Base-by-base conservation (phyloP, 2,888 invertebrate genomes). In the Amitus sp. region DNA sequence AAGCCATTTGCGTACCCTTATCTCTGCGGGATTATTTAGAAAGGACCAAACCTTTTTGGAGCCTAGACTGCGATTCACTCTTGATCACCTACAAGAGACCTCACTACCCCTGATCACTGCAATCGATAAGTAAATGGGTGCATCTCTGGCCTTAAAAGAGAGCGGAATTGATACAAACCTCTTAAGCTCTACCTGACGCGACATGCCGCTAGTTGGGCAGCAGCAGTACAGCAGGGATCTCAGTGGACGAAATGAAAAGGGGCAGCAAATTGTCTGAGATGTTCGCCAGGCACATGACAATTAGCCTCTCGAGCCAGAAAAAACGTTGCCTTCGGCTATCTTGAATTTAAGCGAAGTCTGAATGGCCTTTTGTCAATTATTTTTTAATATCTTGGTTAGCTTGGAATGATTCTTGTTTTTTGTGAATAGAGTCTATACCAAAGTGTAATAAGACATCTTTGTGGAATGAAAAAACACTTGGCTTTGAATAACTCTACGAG, bases 141-240 rank as follows among this genome's bases (percentile, higher is more conserved):
- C 18, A n/a, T n/a, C n/a, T n/a, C 12, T 17, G 9, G 20, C 28
- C 6, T 18, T 56, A 7, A 13, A 0, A 0, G 17, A 19, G 4
- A 39, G 43, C n/a, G 50, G 50, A 1, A 50, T 50, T n/a, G 50
- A 56, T 7, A 28, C 56, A 6, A 17, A 28, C 23, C 1, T 12
- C 23, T 50, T 10, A 28, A 18, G n/a, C 20, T 39, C 0, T 15
- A 60, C 13, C 46, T 46, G n/a, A 54, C 54, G 7, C 12, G 47
- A 2, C 53, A 53, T 15, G 54, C 59, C 0, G 18, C 40, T 5
- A 49, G 49, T 1, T 60, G 47, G 1, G 46, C 49, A n/a, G 54
- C 54, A 2, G 19, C 23, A 6, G n/a, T 20, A 1, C 13, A 12
- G n/a, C n/a, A 2, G 57, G 57, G 0, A 18, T 51, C 13, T 18